Percentiles rank a stretch among this genome's conserved stretches.
phyloP scores from a whole-genome alignment of 2,797 vertebrate species.

The Coregonus sp. region DNA sequence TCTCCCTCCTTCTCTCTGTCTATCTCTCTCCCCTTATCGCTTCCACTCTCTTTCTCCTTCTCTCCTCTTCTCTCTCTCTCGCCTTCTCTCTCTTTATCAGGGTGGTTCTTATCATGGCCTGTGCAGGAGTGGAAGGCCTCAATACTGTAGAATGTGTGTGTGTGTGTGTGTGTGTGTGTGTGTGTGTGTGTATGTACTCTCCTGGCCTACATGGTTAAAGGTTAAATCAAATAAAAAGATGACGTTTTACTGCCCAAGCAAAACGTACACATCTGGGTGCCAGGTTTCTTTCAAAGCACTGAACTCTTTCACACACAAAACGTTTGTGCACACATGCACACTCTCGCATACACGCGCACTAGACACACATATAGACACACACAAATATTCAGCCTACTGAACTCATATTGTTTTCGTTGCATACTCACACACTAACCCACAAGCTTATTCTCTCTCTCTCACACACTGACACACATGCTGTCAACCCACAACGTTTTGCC shows the following conservation, averaged over 20 bases:
- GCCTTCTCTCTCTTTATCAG: background rate
- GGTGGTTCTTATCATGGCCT: background rate
- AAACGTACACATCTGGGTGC: constrained; percentile 18
- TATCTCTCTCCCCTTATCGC: background rate
- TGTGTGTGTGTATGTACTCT: background rate
- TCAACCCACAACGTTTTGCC: constrained; percentile 2
- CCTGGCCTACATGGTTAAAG: background rate
- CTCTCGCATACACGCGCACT: background rate
- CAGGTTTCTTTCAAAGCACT: background rate
- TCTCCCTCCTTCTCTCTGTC: background rate
- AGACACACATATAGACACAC: background rate
- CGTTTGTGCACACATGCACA: background rate
- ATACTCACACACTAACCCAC: background rate
- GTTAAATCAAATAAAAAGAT: background rate
- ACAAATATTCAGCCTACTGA: background rate
- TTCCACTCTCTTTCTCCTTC: background rate
- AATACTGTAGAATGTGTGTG: constrained; percentile 26
- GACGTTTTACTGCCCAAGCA: background rate
- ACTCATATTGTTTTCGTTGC: background rate
- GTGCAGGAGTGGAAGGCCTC: constrained; percentile 30
- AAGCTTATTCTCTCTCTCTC: background rate
- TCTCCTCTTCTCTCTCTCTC: background rate
- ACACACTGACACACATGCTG: constrained; percentile 35
- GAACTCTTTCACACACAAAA: background rate
- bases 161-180: constrained; percentile 16